phyloP scores from a whole-genome alignment of 1,140 invertebrate species.

The Nomia melanderi region DNA sequence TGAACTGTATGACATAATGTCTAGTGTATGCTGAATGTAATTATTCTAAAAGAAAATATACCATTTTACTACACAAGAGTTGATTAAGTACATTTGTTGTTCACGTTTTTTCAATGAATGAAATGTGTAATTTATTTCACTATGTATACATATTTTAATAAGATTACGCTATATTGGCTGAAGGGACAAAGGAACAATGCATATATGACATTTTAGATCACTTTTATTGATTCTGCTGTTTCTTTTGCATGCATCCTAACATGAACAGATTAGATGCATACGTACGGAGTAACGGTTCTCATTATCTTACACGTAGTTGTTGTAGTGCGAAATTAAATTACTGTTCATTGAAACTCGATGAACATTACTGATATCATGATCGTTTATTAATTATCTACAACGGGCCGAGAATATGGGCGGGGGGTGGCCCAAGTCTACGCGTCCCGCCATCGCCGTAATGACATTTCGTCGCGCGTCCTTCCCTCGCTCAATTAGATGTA shows the following conservation, averaged over 20 bases:
- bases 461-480: constrained; percentile 76
- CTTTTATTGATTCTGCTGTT: constrained; percentile 76
- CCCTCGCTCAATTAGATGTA: constrained; percentile 65
- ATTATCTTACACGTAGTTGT: constrained; percentile 75
- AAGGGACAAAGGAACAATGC: not conserved
- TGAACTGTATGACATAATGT: constrained; percentile 22
- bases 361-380: constrained; percentile 66
- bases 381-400: constrained; percentile 78
- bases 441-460: constrained; percentile 80
- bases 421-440: constrained; percentile 81
- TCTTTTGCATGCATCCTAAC: constrained; percentile 78
- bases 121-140: not conserved
- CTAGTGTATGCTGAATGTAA: constrained; percentile 26
- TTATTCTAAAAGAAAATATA: constrained; percentile 8
- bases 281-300: constrained; percentile 73
- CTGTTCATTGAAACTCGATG: constrained; percentile 67
- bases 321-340: constrained; percentile 76
- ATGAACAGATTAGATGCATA: constrained; percentile 79
- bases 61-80: constrained; percentile 8
- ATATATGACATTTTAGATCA: constrained; percentile 67
- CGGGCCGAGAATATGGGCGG: constrained; percentile 79
- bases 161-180: not conserved
- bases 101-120: too few species aligned
- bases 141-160: not conserved
- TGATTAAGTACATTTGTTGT: not conserved